phyloP scores from a whole-genome alignment of 2,888 invertebrate species.

The Caenorhabditis sp. region DNA sequence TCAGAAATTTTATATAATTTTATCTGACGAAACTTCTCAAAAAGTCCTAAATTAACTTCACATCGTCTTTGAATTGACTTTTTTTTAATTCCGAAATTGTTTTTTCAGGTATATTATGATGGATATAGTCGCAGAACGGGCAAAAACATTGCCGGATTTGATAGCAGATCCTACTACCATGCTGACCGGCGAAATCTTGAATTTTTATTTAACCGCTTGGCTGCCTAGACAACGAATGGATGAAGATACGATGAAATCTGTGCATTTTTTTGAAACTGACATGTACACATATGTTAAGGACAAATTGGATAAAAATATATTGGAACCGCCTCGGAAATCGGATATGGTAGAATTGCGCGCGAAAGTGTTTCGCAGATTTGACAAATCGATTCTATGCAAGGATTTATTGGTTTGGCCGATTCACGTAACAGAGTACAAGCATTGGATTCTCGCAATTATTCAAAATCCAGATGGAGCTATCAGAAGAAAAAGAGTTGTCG shows the following conservation, averaged over 20 bases:
- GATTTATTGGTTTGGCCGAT: constrained; percentile 17
- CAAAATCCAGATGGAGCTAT: constrained; percentile 25
- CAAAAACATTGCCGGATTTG: too few relatives aligned
- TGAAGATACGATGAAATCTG: background rate
- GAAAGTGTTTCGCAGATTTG: background rate
- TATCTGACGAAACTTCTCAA: too few relatives aligned
- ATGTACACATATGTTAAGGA: constrained; percentile 7
- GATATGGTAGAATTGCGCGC: background rate
- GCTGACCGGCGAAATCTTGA: constrained; percentile 14
- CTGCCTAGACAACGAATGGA: constrained; percentile 4
- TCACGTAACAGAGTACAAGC: constrained; percentile 13
- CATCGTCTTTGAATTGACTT: too few relatives aligned
- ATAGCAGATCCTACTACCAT: constrained; percentile 1
- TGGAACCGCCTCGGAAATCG: constrained; percentile 9
- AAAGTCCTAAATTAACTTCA: too few relatives aligned
- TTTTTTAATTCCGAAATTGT: too few relatives aligned
- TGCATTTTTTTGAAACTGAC: constrained; percentile 1
- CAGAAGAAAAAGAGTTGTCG: background rate
- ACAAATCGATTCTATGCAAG: background rate
- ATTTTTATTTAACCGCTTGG: constrained; percentile 13
- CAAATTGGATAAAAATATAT: background rate
- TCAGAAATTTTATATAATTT: too few relatives aligned
- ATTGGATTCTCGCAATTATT: constrained; percentile 21
- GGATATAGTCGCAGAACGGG: too few relatives aligned
- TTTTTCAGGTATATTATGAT: too few relatives aligned